These are phyloP conservation scores for Poeciliopsis retropinna DNA, from an alignment of 2,113 vertebrate genomes.

Conservation along the genomic window DNA sequence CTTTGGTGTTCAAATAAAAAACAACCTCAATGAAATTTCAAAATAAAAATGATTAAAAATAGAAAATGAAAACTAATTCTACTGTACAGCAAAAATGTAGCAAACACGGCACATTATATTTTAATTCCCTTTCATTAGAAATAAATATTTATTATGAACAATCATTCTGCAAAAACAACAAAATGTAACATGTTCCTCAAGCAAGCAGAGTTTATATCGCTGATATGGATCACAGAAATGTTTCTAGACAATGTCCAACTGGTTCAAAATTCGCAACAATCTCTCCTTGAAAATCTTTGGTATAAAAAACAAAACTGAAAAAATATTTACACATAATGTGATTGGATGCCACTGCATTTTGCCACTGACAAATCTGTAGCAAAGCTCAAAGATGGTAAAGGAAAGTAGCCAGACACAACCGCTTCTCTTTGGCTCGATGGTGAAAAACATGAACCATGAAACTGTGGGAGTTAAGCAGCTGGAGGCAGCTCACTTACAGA, in stretches of 20 bases:
- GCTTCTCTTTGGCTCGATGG: slow-evolving; percentile 35
- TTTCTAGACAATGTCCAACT: neutral
- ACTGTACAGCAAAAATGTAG: slow-evolving; percentile 51
- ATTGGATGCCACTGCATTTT: slow-evolving; percentile 20
- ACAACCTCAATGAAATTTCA: slow-evolving; percentile 13
- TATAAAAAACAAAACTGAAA: slow-evolving; percentile 46
- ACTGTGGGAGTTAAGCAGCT: slow-evolving; percentile 35
- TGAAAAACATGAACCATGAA: slow-evolving; percentile 50
- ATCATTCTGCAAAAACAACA: slow-evolving; percentile 30
- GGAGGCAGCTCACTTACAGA: slow-evolving; percentile 49
- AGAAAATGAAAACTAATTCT: slow-evolving; percentile 37
- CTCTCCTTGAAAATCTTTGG: slow-evolving; percentile 55
- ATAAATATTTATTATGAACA: slow-evolving; percentile 69
- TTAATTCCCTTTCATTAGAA: slow-evolving; percentile 59
- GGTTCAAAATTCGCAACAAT: slow-evolving; percentile 38
- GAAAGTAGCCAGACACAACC: slow-evolving; percentile 25
- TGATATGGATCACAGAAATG: slow-evolving; percentile 26
- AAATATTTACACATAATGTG: slow-evolving; percentile 67
- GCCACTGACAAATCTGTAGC: slow-evolving; percentile 36
- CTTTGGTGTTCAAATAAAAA: slow-evolving; percentile 78
- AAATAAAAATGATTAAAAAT: slow-evolving; percentile 38
- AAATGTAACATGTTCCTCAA: slow-evolving; percentile 4
- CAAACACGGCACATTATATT: slow-evolving; percentile 44
- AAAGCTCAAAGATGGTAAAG: slow-evolving; percentile 11
- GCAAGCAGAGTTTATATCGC: slow-evolving; percentile 16